phyloP scores from a whole-genome alignment of 2,113 vertebrate genomes.

The Notarius quadriscutis region DNA sequence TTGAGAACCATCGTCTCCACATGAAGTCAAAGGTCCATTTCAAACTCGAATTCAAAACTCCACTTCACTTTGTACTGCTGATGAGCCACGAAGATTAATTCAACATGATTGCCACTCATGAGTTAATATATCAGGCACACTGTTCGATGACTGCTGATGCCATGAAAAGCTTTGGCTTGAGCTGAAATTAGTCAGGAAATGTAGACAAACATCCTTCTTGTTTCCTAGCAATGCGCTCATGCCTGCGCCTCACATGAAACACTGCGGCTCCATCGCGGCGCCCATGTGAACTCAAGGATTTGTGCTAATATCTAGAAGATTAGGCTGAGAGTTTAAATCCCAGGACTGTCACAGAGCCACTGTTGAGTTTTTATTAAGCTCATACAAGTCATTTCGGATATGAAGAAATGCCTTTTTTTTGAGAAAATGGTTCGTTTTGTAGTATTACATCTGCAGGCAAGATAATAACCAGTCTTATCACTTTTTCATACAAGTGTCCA shows the following conservation, averaged over 20 bases:
- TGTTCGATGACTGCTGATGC: slow-evolving; percentile 26
- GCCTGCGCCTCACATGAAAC: not conserved
- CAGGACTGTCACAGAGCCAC: not conserved
- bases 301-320: not conserved
- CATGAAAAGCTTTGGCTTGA: slow-evolving; percentile 33
- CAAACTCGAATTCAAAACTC: slow-evolving; percentile 39
- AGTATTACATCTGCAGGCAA: not conserved
- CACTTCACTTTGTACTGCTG: slow-evolving; percentile 31
- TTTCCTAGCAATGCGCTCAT: slow-evolving; percentile 2
- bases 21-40: slow-evolving; percentile 35
- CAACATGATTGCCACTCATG: slow-evolving; percentile 50
- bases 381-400: not conserved
- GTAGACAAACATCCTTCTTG: not conserved
- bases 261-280: not conserved
- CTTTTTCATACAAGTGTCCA: not conserved
- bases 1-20: slow-evolving; percentile 19
- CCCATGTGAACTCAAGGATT: not conserved
- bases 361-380: not conserved
- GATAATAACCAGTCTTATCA: not conserved
- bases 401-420: not conserved
- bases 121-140: slow-evolving; percentile 48
- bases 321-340: not conserved
- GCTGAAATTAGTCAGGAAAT: slow-evolving; percentile 31
- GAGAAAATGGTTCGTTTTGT: not conserved
- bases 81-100: slow-evolving; percentile 49